Conservation (phyloP, 1,140 invertebrate species). For the Drosophila orosa region DNA sequence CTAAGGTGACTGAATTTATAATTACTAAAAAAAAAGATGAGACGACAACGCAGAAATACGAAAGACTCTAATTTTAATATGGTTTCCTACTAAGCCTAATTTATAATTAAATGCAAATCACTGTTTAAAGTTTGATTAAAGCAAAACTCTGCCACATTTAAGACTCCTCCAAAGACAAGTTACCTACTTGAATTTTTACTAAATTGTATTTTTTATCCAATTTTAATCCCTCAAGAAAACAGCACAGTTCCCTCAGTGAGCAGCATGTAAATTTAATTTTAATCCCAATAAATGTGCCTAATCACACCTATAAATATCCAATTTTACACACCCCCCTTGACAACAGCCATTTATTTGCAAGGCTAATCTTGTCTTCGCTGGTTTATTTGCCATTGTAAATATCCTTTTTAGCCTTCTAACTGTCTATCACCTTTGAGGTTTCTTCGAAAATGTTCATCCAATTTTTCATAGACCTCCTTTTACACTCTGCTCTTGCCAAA, state of each 20-base stretch:
- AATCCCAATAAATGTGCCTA: slow-evolving; percentile 1
- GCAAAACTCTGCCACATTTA: background rate
- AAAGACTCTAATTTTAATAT: too few relatives aligned
- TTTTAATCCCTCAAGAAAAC: background rate
- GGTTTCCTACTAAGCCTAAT: too few relatives aligned
- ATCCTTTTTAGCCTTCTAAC: background rate
- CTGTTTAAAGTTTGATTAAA: background rate
- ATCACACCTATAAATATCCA: background rate
- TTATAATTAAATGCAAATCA: background rate
- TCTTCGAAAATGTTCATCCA: slow-evolving; percentile 32
- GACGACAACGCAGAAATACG: too few relatives aligned
- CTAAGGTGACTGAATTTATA: too few relatives aligned
- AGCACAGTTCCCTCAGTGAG: background rate
- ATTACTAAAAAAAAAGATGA: too few relatives aligned
- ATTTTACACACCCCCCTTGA: background rate
- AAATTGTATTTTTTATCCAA: background rate
- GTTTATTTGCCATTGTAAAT: background rate
- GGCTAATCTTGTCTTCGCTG: slow-evolving; percentile 7
- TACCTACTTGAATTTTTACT: background rate
- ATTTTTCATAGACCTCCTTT: slow-evolving; percentile 11
- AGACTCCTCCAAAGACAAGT: background rate
- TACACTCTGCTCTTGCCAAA: background rate
- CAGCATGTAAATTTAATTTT: background rate
- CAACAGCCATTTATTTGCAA: slow-evolving; percentile 6
- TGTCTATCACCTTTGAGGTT: slow-evolving; percentile 16